A percentile compares a stretch with the other conserved stretches of the same genome.
These are phyloP conservation scores for Holothuria scabra DNA, from an alignment of 53 echinoderm and acorn worm species.

Conservation along the genomic window DNA sequence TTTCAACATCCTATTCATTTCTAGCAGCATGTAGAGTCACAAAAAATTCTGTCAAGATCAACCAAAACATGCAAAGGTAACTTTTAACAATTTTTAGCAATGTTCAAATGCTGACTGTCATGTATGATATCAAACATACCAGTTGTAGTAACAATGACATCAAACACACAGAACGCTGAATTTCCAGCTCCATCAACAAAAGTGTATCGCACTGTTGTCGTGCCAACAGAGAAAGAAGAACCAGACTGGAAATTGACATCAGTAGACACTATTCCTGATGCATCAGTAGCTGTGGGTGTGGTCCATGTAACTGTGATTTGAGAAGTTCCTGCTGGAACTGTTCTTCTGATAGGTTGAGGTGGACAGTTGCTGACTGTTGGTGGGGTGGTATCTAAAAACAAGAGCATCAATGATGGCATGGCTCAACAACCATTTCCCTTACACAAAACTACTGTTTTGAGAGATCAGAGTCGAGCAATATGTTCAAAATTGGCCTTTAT, in stretches of 20 bases:
- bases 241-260: slow-evolving; percentile 8
- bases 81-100: too few species aligned
- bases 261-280: background rate
- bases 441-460: too few species aligned
- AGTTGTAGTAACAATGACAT: background rate
- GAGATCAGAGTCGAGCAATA: too few species aligned
- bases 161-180: slow-evolving; percentile 2
- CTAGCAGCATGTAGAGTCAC: too few species aligned
- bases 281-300: slow-evolving; percentile 21
- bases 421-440: too few species aligned
- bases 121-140: slow-evolving; percentile 1
- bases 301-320: background rate
- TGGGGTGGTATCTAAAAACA: background rate
- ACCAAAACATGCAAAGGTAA: too few species aligned
- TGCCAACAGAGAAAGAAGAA: background rate
- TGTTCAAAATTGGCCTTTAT: too few species aligned
- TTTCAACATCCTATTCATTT: too few species aligned
- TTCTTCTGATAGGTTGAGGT: slow-evolving; percentile 18
- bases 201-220: slow-evolving; percentile 5
- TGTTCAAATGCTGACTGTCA: too few species aligned
- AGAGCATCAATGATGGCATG: too few species aligned
- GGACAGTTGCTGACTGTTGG: slow-evolving; percentile 46
- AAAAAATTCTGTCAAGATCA: too few species aligned
- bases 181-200: slow-evolving; percentile 39
- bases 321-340: background rate